These are phyloP conservation scores for Siniperca scherzeri DNA, from an alignment of 2,797 vertebrate species.

Conservation along the genomic window DNA sequence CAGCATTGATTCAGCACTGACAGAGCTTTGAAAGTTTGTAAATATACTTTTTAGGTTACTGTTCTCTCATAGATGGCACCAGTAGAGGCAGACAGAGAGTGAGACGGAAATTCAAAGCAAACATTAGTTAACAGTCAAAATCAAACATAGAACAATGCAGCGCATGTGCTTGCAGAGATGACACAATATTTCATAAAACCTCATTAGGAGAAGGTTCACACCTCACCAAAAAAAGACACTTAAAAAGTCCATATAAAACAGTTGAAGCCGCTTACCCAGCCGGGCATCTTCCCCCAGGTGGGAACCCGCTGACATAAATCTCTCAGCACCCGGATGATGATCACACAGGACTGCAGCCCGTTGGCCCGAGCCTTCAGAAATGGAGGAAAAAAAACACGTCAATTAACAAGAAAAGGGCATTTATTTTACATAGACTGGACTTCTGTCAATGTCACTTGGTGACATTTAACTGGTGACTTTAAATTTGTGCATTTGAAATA, in stretches of 20 bases:
- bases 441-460: neutral
- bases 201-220: neutral
- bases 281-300: slow-evolving; percentile 88
- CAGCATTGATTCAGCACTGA: neutral
- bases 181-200: neutral
- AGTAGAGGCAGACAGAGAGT: neutral
- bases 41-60: neutral
- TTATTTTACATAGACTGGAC: neutral
- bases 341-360: slow-evolving; percentile 90
- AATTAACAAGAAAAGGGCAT: neutral
- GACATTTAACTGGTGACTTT: neutral
- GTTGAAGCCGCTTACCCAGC: slow-evolving; percentile 84
- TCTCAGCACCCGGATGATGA: slow-evolving; percentile 88
- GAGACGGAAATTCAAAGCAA: neutral
- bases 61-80: neutral
- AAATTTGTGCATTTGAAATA: neutral
- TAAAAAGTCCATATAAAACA: neutral
- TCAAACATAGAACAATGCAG: neutral
- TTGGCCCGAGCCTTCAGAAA: slow-evolving; percentile 88
- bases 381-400: neutral
- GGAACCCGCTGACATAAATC: slow-evolving; percentile 90
- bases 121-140: neutral
- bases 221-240: neutral
- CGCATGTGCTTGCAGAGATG: neutral
- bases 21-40: neutral